Conservation (phyloP, 2,888 invertebrate genomes). For the Amblyjoppa fuscipennis region DNA sequence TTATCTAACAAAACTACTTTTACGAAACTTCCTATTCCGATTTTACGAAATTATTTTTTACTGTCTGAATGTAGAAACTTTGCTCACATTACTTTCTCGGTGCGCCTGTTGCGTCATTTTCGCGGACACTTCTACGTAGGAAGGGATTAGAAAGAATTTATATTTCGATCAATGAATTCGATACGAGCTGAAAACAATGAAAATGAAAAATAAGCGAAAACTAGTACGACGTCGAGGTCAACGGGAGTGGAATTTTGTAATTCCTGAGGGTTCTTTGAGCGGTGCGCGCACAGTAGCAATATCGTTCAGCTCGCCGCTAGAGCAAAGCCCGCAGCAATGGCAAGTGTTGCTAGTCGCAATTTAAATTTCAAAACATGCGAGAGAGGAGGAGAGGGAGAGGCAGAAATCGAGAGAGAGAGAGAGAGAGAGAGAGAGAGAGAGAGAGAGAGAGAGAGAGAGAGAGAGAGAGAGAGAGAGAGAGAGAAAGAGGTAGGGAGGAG, state of each 20-base stretch:
- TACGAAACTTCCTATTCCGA: too few species aligned
- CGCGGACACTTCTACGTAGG: background rate
- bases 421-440: constrained; percentile 14
- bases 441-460: constrained; percentile 20
- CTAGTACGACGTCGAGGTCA: background rate
- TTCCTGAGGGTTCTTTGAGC: constrained; percentile 17
- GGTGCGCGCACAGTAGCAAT: constrained; percentile 40
- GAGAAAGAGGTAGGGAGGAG: constrained; percentile 28
- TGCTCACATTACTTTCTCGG: too few species aligned
- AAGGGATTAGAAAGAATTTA: background rate
- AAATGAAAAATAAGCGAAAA: background rate
- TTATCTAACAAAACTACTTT: too few species aligned
- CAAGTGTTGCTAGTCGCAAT: constrained; percentile 63
- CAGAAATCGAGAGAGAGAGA: background rate
- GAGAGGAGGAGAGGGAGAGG: constrained; percentile 22
- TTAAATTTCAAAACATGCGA: constrained; percentile 72
- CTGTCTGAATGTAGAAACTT: too few species aligned
- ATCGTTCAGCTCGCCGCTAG: constrained; percentile 23
- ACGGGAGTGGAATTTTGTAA: constrained; percentile 26
- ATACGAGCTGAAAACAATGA: background rate
- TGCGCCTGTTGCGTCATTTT: too few species aligned
- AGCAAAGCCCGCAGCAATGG: constrained; percentile 29
- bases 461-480: constrained; percentile 1
- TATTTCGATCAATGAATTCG: background rate
- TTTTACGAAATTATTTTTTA: too few species aligned